Base-by-base conservation (phyloP, 2,888 invertebrate genomes). In the Cheilosia grossa region DNA sequence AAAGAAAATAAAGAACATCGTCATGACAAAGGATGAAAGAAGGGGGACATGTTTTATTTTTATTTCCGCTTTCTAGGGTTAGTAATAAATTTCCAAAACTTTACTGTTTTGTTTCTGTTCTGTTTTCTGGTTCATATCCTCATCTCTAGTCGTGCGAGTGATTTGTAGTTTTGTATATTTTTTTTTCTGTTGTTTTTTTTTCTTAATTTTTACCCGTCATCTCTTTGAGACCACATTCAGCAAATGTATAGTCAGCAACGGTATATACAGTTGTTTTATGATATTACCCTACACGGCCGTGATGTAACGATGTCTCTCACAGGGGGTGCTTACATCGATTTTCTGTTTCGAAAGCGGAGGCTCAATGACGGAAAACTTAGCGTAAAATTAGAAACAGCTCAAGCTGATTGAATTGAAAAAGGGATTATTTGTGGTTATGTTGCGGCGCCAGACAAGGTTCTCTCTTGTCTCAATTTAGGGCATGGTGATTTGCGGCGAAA, bases 11-110 rank as follows among this genome's bases (percentile, higher is more conserved):
- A 51, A 51, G 27, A 24, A 54, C 66, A 24, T 51, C 15, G 51
- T 10, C 51, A 15, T 49, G n/a, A 58, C 30, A 47, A 42, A 54
- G 53, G 54, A 17, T 6, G 58, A 47, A 24, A 37, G 37, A 24
- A 40, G 40, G 47, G 49, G 37, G 51, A 17, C 40, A 27, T 17
- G 2, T 27, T 51, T 37, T 49, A 17, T 17, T 51, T 61, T 53
- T 42, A 19, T 72, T 47, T 51, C 51, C 21, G 51, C 30, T 49
- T 42, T 54, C 63, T 40, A 51, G 67, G 67, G 33, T 37, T 10
- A 27, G 78, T 61, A 75, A 80, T 70, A 85, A 85, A 74, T 80
- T 73, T 66, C 51, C 47, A 79, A 66, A 83, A 79, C 40, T 73
- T 66, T 69, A 19, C 37, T 37, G 37, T 37, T 37, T 37, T 37